Evolutionary conservation across 2,888 invertebrate genomes (phyloP).

Genomic region (Digitonthophagus gazella): DNA sequence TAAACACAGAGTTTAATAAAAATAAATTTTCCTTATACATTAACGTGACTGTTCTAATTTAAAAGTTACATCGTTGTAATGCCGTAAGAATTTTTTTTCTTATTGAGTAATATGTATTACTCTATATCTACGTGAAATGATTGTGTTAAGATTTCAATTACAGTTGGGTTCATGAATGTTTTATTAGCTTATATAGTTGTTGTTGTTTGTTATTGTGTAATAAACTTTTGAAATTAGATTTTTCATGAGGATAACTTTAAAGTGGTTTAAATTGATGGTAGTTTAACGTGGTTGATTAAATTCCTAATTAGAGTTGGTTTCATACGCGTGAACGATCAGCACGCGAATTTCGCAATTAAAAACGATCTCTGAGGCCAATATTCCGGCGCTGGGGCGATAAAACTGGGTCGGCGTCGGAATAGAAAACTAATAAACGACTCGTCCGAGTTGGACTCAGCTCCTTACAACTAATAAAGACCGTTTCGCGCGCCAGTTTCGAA

Average conservation of each 20-base stretch:
- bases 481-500: conserved; percentile 7
- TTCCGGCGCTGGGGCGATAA: neutral
- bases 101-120: neutral
- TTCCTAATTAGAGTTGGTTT: neutral
- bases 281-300: neutral
- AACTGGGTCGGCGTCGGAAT: neutral
- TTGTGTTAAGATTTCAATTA: neutral
- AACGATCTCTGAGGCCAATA: neutral
- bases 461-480: neutral
- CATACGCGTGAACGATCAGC: neutral
- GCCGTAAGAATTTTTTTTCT: neutral
- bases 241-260: too few relatives aligned
- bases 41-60: too few relatives aligned
- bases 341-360: neutral
- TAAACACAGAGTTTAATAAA: neutral
- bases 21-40: too few relatives aligned
- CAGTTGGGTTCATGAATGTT: neutral
- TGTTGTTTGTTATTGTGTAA: neutral
- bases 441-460: neutral
- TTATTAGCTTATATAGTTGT: neutral
- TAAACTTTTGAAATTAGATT: neutral
- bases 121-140: neutral
- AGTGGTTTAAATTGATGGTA: too few relatives aligned
- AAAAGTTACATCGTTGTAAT: neutral
- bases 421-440: neutral